Conservation (phyloP, 2,797 vertebrate species). For the Phylloscopus collybita region DNA sequence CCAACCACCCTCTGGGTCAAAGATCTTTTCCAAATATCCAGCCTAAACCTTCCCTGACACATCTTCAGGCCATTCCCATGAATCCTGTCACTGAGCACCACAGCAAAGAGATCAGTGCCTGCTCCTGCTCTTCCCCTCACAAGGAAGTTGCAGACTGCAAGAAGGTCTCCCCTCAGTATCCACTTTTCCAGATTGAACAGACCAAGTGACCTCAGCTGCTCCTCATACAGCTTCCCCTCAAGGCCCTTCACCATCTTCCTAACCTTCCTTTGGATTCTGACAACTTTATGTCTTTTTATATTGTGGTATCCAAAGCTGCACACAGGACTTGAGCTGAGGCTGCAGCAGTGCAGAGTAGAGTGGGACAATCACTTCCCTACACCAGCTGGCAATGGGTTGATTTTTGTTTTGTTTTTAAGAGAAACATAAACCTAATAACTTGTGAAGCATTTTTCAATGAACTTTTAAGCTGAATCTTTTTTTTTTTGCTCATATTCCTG, state of each 20-base stretch:
- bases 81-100: neutral
- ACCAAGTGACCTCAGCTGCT: neutral
- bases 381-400: neutral
- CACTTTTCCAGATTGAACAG: neutral
- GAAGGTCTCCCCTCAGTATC: neutral
- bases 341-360: neutral
- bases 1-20: neutral
- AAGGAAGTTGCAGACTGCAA: rapidly evolving
- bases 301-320: neutral
- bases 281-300: neutral
- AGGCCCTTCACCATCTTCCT: rapidly evolving
- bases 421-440: neutral
- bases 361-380: neutral
- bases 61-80: neutral
- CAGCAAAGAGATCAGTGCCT: rapidly evolving
- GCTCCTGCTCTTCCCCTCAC: neutral
- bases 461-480: neutral
- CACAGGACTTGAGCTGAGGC: neutral
- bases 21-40: neutral
- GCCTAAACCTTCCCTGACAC: neutral
- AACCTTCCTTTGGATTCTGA: neutral
- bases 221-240: rapidly evolving
- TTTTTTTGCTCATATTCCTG: neutral
- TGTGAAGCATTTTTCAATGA: neutral
- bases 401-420: neutral